Evolutionary conservation across 2,888 invertebrate species (phyloP).

Genomic region (Zhuqinia jingwanae): DNA sequence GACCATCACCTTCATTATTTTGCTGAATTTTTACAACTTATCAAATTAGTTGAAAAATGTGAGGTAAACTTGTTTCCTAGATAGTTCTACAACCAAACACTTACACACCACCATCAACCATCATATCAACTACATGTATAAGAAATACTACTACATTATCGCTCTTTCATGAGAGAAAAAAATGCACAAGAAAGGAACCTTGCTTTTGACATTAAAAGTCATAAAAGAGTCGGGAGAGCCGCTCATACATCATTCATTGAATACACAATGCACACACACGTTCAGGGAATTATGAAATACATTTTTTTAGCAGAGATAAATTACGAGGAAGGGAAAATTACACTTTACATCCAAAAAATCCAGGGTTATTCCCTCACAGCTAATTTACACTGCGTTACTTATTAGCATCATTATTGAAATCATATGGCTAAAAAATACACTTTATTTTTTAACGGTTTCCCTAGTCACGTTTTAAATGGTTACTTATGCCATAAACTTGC

Average conservation of each 20-base stretch:
- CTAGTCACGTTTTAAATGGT: constrained; percentile 4
- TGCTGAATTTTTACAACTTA: neutral
- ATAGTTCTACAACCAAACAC: neutral
- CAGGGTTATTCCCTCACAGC: constrained; percentile 2
- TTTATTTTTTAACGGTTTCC: neutral
- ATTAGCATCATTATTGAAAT: too few species aligned
- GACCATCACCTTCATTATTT: constrained; percentile 35
- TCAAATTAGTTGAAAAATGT: constrained; percentile 12
- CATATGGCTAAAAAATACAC: too few species aligned
- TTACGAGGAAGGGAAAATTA: neutral
- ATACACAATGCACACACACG: neutral
- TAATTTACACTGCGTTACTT: neutral
- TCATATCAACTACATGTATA: too few species aligned
- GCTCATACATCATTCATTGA: neutral
- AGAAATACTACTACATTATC: too few species aligned
- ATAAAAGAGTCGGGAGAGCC: neutral
- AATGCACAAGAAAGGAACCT: constrained; percentile 14
- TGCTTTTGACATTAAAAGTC: constrained; percentile 30
- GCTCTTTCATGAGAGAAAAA: constrained; percentile 4
- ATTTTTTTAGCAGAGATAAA: too few species aligned
- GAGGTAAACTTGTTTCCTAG: constrained; percentile 37
- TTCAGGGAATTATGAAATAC: too few species aligned
- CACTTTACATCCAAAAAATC: neutral
- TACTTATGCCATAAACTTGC: too few species aligned
- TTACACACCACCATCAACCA: too few species aligned